A percentile compares a stretch with the other conserved stretches of the same genome.
These are phyloP conservation scores for Drosophila obscura DNA, from an alignment of 1,140 invertebrate genomes.

Conservation along the genomic window DNA sequence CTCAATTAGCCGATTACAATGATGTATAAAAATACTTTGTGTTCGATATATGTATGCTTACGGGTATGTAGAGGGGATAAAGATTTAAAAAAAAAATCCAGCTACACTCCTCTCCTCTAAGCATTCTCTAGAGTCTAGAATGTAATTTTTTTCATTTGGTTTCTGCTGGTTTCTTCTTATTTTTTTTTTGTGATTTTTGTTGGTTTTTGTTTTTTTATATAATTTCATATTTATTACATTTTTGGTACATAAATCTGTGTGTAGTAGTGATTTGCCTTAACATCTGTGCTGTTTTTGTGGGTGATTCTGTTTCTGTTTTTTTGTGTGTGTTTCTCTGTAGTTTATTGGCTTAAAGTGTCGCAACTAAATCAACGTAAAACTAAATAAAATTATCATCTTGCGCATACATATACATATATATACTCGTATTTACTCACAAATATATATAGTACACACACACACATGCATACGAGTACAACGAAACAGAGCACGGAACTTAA, in stretches of 20 bases:
- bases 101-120: slow-evolving; percentile 7
- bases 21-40: slow-evolving; percentile 68
- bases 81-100: slow-evolving; percentile 41
- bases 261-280: slow-evolving; percentile 63
- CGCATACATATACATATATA: slow-evolving; percentile 31
- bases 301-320: slow-evolving; percentile 12
- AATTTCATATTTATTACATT: slow-evolving; percentile 82
- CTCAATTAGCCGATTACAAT: slow-evolving; percentile 28
- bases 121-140: slow-evolving; percentile 27
- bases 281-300: slow-evolving; percentile 54
- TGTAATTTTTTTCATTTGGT: slow-evolving; percentile 27
- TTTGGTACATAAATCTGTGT: slow-evolving; percentile 83
- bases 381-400: slow-evolving; percentile 74
- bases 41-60: slow-evolving; percentile 19
- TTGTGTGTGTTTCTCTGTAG: slow-evolving; percentile 42
- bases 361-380: slow-evolving; percentile 65
- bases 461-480: slow-evolving; percentile 49
- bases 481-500: slow-evolving; percentile 64
- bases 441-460: slow-evolving; percentile 44
- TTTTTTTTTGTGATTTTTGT: slow-evolving; percentile 25
- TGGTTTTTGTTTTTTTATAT: slow-evolving; percentile 56
- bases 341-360: slow-evolving; percentile 55
- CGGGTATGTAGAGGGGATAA: slow-evolving; percentile 29
- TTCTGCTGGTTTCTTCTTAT: slow-evolving; percentile 31
- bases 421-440: slow-evolving; percentile 7